Conservation (phyloP, 2,113 vertebrate species). For the Gambusia affinis region DNA sequence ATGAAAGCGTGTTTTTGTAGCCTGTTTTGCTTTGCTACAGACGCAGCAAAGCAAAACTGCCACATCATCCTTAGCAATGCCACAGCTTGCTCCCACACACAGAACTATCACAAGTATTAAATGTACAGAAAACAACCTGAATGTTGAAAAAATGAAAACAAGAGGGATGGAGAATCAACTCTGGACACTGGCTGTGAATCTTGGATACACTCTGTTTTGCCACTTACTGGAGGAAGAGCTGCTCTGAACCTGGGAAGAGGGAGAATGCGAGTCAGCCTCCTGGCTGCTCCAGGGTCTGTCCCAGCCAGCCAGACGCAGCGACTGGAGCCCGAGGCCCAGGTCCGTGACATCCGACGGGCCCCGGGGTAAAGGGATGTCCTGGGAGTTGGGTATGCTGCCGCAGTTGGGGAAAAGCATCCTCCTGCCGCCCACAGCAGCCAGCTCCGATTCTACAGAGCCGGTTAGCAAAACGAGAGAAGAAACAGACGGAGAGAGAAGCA, state of each 20-base stretch:
- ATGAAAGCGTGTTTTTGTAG: conserved; percentile 29
- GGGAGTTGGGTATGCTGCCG: conserved; percentile 67
- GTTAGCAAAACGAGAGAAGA: conserved; percentile 31
- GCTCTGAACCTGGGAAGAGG: conserved; percentile 80
- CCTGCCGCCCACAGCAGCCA: conserved; percentile 88
- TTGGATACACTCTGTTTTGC: background rate
- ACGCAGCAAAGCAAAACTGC: conserved; percentile 72
- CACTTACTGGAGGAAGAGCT: conserved; percentile 92
- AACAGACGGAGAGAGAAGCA: conserved; percentile 18
- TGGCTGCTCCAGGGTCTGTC: conserved; percentile 97
- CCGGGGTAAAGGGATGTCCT: conserved; percentile 87
- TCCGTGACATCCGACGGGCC: conserved; percentile 89
- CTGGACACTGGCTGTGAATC: background rate
- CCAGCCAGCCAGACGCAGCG: conserved; percentile 93
- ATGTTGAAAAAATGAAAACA: background rate
- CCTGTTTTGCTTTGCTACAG: conserved; percentile 26
- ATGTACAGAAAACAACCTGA: background rate
- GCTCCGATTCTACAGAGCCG: conserved; percentile 89
- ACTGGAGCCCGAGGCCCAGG: conserved; percentile 96
- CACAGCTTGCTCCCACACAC: conserved; percentile 46
- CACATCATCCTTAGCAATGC: conserved; percentile 73
- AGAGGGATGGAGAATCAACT: background rate
- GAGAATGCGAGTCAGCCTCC: conserved; percentile 81
- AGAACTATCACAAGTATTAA: conserved; percentile 22
- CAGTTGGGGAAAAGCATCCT: conserved; percentile 96